These are phyloP conservation scores for Corbicula japonica DNA, from an alignment of 2,888 invertebrate species.

Conservation along the genomic window DNA sequence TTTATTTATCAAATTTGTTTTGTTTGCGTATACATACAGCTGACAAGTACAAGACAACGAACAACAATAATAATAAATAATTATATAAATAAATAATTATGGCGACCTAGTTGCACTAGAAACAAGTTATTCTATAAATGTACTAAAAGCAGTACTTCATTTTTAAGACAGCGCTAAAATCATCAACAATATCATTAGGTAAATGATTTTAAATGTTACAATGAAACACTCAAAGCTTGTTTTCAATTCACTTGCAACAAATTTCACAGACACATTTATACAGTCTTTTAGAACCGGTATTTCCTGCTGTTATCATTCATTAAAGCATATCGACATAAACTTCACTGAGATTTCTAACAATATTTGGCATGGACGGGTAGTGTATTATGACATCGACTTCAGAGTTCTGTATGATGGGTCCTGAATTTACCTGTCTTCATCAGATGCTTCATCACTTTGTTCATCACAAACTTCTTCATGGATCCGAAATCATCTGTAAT, in stretches of 20 bases:
- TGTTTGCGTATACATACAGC: constrained; percentile 61
- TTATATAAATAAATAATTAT: constrained; percentile 17
- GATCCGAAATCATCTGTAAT: constrained; percentile 56
- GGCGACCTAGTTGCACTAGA: not conserved
- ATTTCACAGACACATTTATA: no score
- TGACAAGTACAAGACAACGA: constrained; percentile 11
- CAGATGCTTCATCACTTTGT: constrained; percentile 56
- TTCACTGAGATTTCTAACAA: no score
- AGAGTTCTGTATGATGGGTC: constrained; percentile 57
- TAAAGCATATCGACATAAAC: no score
- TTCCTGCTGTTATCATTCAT: no score
- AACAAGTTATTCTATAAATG: not conserved
- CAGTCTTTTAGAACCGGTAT: no score
- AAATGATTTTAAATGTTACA: no score
- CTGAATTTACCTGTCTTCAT: constrained; percentile 64
- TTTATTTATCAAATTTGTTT: constrained; percentile 16
- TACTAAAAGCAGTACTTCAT: no score
- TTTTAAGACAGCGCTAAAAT: no score
- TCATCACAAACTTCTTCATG: constrained; percentile 56
- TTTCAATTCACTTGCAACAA: no score
- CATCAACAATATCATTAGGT: no score
- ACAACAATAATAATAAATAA: constrained; percentile 2
- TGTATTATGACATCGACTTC: constrained; percentile 36
- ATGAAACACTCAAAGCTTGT: no score
- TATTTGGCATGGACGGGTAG: constrained; percentile 22